Base-by-base conservation (phyloP, 1,140 invertebrate genomes). In the Sinonovacula constricta region DNA sequence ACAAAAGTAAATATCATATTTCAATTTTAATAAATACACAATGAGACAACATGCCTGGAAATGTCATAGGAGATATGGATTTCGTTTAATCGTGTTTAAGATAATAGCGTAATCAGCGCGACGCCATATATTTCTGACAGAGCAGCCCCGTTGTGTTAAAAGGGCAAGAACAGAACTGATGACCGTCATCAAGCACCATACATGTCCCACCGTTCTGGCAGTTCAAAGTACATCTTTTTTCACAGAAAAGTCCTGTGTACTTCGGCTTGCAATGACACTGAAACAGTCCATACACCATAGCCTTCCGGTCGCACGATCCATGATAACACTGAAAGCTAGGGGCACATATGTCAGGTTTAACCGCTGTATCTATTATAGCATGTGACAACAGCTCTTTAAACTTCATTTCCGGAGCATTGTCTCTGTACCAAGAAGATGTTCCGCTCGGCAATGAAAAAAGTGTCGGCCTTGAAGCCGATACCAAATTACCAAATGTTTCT, bases 261-360 rank as follows among this genome's bases (percentile, higher is more conserved):
- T 76, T 67, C 56, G 49, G 5, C 12, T 76, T 76, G 36, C 72
- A 76, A n/a, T 26, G 31, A n/a, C 72, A 76, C 33, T 59, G 62
- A 31, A 76, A 76, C 3, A 66, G 1, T 2, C 72, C 72, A 57
- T 67, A 67, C 2, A n/a, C 7, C 62, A 76, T 57, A 2, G 72
- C 26, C 18, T 67, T 28, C 59, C 72, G 51, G 39, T 76, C 72
- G 28, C 72, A 76, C 15, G 57, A 49, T 30, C 72, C 72, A 36
- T 76, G 72, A 28, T 76, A 76, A 67, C 72, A 76, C 72, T 76
- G 62, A 36, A 76, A 76, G 22, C 72, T 63, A 0, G 72, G 72
- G 26, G 63, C 72, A 30, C 72, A 76, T 2, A 76, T 31, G 51
- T 76, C 72, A 15, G 72, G 72, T 15, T 76, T 57, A 10, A 76